Base-by-base conservation (phyloP, 2,797 vertebrate species). In the Potorous gilbertii region DNA sequence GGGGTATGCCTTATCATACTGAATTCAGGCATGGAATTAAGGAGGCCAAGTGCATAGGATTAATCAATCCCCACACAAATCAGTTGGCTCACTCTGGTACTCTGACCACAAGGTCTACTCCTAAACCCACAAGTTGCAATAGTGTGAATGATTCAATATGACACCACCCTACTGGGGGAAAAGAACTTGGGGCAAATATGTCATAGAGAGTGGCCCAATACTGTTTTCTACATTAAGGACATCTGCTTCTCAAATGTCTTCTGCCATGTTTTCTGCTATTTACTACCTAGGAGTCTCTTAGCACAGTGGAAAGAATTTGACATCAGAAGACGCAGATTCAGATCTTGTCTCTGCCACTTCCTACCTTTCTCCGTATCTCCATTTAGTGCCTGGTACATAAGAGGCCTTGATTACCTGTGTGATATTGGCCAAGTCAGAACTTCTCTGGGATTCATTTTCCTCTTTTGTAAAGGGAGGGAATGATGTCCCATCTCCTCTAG, bases 31-130 rank as follows among this genome's bases (percentile, higher is more conserved):
- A 92, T 54, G 5, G 21, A 81, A 92, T 95, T 92, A 95, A 90
- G 59, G 95, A 95, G 18, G 94, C 90, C 1, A 2, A 54, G 12
- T 91, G 55, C 46, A 56, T 62, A 34, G 81, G 16, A 29, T 10
- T 93, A 96, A 96, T 96, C 56, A 96, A 96, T 96, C 54, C 14
- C 55, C 52, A 91, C 62, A 57, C 40, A 57, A 31, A 14, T n/a
- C 81, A 96, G 46, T 31, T 81, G 5, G 54, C 91, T 96, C 94
- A 54, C 92, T 91, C 92, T 92, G 31, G 94, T 28, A 0, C 87
- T 92, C 54, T 96, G 81, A 91, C 95, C 81, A 94, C 56, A 94
- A 18, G 93, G 90, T 3, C 0, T 46, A 94, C 0, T 10, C 74
- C 31, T 91, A 90, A 62, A 81, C 18, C 90, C 94, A 4, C 56